Evolutionary conservation across 2,888 invertebrate genomes (phyloP).

Genomic region (Apeira syringaria): DNA sequence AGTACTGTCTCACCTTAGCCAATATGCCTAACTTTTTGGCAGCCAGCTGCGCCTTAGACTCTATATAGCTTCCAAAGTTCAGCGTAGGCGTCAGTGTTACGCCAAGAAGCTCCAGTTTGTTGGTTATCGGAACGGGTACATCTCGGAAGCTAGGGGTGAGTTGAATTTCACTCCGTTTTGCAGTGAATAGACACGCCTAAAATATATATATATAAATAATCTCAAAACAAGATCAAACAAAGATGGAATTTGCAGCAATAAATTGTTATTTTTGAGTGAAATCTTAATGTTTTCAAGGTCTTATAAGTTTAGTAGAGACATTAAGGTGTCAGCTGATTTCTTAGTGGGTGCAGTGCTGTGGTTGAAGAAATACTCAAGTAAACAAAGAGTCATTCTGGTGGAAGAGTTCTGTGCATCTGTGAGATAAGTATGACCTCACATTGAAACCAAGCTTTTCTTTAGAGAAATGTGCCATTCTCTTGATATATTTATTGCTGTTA

Average conservation of each 20-base stretch:
- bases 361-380: constrained; percentile 1
- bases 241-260: constrained; percentile 14
- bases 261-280: constrained; percentile 8
- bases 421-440: constrained; percentile 13
- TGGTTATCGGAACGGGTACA: too few species aligned
- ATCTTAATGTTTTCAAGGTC: constrained; percentile 1
- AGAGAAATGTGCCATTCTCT: not conserved
- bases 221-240: constrained; percentile 21
- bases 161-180: too few species aligned
- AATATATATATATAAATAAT: too few species aligned
- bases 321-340: constrained; percentile 10
- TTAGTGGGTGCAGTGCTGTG: not conserved
- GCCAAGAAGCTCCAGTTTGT: too few species aligned
- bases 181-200: too few species aligned
- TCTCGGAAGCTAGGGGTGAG: too few species aligned
- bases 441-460: not conserved
- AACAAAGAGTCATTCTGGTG: constrained; percentile 3
- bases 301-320: not conserved
- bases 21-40: too few species aligned
- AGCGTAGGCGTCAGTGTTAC: too few species aligned
- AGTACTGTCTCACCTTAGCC: too few species aligned
- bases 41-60: too few species aligned
- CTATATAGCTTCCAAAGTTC: too few species aligned
- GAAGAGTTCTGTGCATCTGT: not conserved
- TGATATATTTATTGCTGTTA: not conserved